Evolutionary conservation across 2,888 invertebrate species (phyloP), one percentile per base, ranked within the genome.

Genomic region (Ptychoptera albimana): DNA sequence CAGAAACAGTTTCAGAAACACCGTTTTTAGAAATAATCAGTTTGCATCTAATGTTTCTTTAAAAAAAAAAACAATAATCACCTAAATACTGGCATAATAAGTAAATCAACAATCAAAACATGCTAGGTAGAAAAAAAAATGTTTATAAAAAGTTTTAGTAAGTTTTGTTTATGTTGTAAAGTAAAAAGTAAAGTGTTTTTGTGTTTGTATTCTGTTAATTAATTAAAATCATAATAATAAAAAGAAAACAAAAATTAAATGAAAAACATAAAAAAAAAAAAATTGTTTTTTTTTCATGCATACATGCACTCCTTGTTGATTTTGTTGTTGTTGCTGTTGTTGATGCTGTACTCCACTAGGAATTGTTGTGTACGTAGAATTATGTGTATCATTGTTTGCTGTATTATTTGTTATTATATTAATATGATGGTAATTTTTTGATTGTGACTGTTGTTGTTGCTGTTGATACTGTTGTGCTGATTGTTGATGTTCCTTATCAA

Each of bases 291-390:
- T 30, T 8, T 37, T 41, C 51, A 63, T 63, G 63, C 62, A 61
- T 63, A 63, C 62, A 60, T 63, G 63, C 60, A 61, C 57, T 59
- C 55, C 57, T 52, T 59, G 57, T 37, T 57, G 57, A 34, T n/a
- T n/a, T 48, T 45, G 47, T 47, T 44, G 46, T 23, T 43, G 46
- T 45, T 39, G 42, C 37, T 44, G 48, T 29, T 45, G 45, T 11
- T 47, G 44, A 48, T 48, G 42, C 45, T 45, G 45, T 23, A 23
- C 23, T 23, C 45, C 42, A 43, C 46, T 48, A 36, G 44, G 42
- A 32, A 43, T 43, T 39, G 43, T 49, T 37, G 37, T 48, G 39
- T 45, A 44, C 32, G 29, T 40, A 44, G 37, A 45, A 45, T 44
- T 46, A 39, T 45, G 49, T n/a, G 43, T 29, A 15, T 47, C 15